Conservation (phyloP, 2,888 invertebrate species). For the Tridacna gigas region DNA sequence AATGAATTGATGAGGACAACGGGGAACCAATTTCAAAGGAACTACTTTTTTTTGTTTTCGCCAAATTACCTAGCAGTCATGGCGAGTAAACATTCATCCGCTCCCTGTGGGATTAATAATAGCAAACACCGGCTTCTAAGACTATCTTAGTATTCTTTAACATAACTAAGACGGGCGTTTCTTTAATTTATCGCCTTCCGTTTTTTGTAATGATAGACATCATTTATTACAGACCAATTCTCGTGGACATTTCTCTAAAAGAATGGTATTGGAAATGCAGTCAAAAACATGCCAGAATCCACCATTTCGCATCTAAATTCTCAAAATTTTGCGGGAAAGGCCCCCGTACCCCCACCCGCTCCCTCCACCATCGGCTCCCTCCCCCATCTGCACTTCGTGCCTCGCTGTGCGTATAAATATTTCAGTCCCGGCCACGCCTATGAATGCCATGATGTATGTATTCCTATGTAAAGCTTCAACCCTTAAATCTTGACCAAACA, state of each 20-base stretch:
- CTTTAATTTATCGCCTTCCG: not conserved
- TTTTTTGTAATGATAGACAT: not conserved
- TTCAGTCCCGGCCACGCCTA: too few species aligned
- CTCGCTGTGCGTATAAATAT: too few species aligned
- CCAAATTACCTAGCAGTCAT: constrained; percentile 11
- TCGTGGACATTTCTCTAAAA: not conserved
- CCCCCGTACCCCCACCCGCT: too few species aligned
- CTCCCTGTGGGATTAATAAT: constrained; percentile 10
- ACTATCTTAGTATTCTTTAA: not conserved
- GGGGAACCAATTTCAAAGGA: constrained; percentile 14
- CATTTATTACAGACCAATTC: not conserved
- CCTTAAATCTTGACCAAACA: too few species aligned
- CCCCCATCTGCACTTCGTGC: too few species aligned
- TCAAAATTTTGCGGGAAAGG: too few species aligned
- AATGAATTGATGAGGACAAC: constrained; percentile 18
- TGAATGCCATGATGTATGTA: too few species aligned
- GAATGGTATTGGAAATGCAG: not conserved
- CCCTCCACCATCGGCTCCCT: too few species aligned
- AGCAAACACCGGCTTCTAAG: not conserved
- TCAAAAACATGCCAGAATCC: not conserved
- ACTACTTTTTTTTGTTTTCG: constrained; percentile 16
- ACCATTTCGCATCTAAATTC: too few species aligned
- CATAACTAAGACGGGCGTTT: not conserved
- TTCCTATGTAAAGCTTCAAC: too few species aligned
- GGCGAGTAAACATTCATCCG: not conserved